These are phyloP conservation scores for Pantherophis vulpinus DNA, from an alignment of 2,797 vertebrate species.

Conservation along the genomic window DNA sequence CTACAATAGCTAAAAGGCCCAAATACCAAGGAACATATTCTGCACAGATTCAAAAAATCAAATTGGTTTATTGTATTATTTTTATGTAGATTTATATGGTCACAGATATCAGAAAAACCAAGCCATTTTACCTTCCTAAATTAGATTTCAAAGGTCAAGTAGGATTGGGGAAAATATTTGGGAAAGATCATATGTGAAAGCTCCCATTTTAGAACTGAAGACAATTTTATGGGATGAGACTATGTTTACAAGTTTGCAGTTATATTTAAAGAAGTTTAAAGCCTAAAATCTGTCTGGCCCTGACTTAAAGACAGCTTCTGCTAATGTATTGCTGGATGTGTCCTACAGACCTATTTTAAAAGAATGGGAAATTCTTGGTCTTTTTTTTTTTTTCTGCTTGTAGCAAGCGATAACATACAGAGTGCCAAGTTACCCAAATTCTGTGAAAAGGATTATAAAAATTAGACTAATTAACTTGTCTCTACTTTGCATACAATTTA, in stretches of 20 bases:
- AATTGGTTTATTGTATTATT: neutral
- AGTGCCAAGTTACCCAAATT: constrained; percentile 8
- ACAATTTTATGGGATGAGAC: neutral
- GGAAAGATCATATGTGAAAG: neutral
- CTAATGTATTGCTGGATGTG: neutral
- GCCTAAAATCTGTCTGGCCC: neutral
- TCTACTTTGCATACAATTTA: constrained; percentile 27
- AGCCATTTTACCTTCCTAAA: neutral
- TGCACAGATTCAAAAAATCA: neutral
- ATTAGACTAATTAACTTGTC: constrained; percentile 19
- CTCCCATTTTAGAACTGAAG: neutral
- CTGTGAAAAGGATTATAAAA: constrained; percentile 29
- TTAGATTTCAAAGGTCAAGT: neutral
- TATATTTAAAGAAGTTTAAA: neutral
- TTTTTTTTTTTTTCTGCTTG: neutral
- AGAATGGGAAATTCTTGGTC: neutral
- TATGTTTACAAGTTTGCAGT: neutral
- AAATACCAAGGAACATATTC: neutral
- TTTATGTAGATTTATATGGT: neutral
- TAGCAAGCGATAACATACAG: neutral
- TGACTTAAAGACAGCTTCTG: neutral
- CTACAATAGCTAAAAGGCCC: neutral
- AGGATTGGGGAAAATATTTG: neutral
- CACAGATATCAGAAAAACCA: neutral
- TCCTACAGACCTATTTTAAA: constrained; percentile 12